Evolutionary conservation across 2,888 invertebrate genomes (phyloP).

Genomic region (Netelia fuscicornis): DNA sequence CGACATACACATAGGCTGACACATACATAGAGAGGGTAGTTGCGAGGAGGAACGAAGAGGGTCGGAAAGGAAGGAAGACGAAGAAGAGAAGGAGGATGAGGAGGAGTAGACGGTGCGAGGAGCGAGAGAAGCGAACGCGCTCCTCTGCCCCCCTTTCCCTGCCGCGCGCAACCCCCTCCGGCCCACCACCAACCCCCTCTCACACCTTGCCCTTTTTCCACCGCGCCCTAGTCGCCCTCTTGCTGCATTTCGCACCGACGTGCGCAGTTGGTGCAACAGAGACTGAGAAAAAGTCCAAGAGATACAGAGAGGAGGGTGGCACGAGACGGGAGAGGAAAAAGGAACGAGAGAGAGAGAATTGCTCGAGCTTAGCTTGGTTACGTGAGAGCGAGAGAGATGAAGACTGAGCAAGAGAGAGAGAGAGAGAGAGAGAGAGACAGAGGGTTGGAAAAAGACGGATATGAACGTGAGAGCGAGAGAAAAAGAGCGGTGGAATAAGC

Average conservation of each 20-base stretch:
- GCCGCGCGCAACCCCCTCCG: background rate
- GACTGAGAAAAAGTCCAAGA: constrained; percentile 53
- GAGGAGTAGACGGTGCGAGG: constrained; percentile 66
- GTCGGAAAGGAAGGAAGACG: constrained; percentile 68
- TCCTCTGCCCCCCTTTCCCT: constrained; percentile 14
- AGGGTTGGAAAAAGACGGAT: constrained; percentile 52
- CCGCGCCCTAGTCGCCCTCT: constrained; percentile 66
- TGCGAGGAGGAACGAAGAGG: constrained; percentile 66
- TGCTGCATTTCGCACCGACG: constrained; percentile 63
- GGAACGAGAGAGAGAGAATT: background rate
- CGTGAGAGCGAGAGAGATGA: background rate
- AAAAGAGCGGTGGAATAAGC: constrained; percentile 59
- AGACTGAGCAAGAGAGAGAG: background rate
- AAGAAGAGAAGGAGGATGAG: constrained; percentile 67
- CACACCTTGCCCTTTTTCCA: constrained; percentile 50
- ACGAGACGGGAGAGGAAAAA: constrained; percentile 26
- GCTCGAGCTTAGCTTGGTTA: too few relatives aligned
- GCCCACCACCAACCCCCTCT: background rate
- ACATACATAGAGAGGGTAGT: constrained; percentile 64
- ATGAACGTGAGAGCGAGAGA: constrained; percentile 46
- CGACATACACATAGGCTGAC: constrained; percentile 62
- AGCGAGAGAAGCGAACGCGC: constrained; percentile 49
- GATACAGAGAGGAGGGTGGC: constrained; percentile 6
- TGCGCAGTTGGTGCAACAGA: constrained; percentile 68
- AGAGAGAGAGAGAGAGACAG: constrained; percentile 21